Percentiles rank a stretch among this genome's conserved stretches.
Conservation (phyloP, 2,113 vertebrate genomes). For the Aptenodytes forsteri region DNA sequence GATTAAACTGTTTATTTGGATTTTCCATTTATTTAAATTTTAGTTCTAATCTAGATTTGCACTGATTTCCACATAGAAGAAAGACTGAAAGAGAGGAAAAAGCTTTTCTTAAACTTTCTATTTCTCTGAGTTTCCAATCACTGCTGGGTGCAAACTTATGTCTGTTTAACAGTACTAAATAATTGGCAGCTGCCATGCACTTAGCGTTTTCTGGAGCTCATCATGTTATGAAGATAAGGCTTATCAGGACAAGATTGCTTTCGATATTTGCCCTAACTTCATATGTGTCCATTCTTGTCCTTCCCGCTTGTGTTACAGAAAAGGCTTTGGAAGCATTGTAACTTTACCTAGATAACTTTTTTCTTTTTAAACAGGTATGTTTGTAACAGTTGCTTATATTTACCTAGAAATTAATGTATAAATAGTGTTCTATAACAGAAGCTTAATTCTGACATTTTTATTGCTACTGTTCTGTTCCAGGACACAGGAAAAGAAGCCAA, state of each 20-base stretch:
- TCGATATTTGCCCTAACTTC: neutral
- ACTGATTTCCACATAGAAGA: neutral
- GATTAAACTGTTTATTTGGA: constrained; percentile 1
- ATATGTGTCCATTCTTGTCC: neutral
- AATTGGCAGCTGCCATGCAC: neutral
- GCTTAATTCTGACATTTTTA: neutral
- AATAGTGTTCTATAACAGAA: neutral
- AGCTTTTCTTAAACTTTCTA: neutral
- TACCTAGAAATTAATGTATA: neutral
- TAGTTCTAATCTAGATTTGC: neutral
- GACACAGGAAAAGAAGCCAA: neutral
- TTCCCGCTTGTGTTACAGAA: neutral
- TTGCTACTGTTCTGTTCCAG: neutral
- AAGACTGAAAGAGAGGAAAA: neutral
- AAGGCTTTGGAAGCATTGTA: neutral
- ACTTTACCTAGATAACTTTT: neutral
- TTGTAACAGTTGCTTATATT: neutral
- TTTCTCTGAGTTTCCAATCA: neutral
- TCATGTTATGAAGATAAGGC: neutral
- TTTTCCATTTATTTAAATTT: constrained; percentile 23
- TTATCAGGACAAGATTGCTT: neutral
- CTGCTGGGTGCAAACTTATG: neutral
- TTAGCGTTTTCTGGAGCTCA: neutral
- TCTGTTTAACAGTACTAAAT: neutral
- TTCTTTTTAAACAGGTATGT: neutral